A percentile compares a stretch with the other conserved stretches of the same genome.
Conservation (phyloP, 2,113 vertebrate species). For the Melospiza georgiana region DNA sequence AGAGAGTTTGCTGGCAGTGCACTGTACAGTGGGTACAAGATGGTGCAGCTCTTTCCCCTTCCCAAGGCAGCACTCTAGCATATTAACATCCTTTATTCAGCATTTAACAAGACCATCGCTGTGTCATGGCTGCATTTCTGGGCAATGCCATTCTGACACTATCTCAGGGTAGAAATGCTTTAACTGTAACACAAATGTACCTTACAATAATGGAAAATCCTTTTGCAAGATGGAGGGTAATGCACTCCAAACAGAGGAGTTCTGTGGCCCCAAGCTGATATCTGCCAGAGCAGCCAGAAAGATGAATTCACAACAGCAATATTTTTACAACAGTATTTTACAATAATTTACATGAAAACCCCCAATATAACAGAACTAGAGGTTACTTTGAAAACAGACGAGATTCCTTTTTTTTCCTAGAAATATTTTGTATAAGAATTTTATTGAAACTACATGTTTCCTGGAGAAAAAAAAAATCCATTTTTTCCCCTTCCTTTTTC, state of each 20-base stretch:
- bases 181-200: neutral
- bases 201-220: conserved; percentile 7
- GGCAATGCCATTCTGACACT: neutral
- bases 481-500: neutral
- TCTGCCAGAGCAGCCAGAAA: neutral
- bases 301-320: neutral
- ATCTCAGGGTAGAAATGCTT: conserved; percentile 4
- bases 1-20: neutral
- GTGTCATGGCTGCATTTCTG: conserved; percentile 6
- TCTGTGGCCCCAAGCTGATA: conserved; percentile 18
- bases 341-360: neutral
- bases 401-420: neutral
- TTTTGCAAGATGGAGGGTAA: conserved; percentile 10
- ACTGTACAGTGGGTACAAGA: neutral
- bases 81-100: neutral
- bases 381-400: neutral
- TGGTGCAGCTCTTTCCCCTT: neutral
- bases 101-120: neutral
- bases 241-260: neutral
- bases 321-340: neutral
- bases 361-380: neutral
- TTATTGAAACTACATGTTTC: neutral
- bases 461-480: neutral
- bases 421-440: neutral
- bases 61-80: neutral